Evolutionary conservation across 2,888 invertebrate species (phyloP), one percentile per base, ranked within the genome.

Genomic region (Scelioninae gen. 2): DNA sequence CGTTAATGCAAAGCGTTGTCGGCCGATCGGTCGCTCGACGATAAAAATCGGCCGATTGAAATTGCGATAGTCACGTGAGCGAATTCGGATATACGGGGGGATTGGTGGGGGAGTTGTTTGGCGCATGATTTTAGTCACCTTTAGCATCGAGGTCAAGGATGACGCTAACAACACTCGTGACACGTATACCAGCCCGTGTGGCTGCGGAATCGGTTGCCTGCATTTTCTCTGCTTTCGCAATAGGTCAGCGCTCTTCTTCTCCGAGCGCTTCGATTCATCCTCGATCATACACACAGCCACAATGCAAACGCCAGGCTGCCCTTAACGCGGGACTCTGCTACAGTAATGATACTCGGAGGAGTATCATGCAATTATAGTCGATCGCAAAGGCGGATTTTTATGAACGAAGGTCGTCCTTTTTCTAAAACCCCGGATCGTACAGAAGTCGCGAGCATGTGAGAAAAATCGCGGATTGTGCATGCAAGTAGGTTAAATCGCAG

Each of bases 141-240:
- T 80, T 81, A 75, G 18, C 78, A 83, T 82, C 77, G 81, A 82
- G 82, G 82, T 82, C 83, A 83, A 83, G 83, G 83, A 82, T 82
- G 78, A 73, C 69, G 61, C 76, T 73, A 76, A 75, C 71, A 58
- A 64, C 48, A 64, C 50, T 57, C 73, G 45, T 50, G 65, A 61
- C 75, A 76, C 74, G 61, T 68, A 58, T 68, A 71, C 64, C 68
- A 28, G 61, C 28, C n/a, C n/a, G 63, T 69, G 46, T 37, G 67
- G 69, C 73, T 68, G 72, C 52, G 78, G 80, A 77, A 79, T 81
- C 77, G 57, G 65, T 75, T 58, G 72, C 69, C 74, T 79, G 73
- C 78, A 81, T 83, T 83, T 82, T 80, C 81, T 80, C 80, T 69
- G 75, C 72, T 82, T 83, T 81, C 80, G 81, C 79, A 83, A 83